Conservation (phyloP, 2,888 invertebrate species). For the Phalera bucephala region DNA sequence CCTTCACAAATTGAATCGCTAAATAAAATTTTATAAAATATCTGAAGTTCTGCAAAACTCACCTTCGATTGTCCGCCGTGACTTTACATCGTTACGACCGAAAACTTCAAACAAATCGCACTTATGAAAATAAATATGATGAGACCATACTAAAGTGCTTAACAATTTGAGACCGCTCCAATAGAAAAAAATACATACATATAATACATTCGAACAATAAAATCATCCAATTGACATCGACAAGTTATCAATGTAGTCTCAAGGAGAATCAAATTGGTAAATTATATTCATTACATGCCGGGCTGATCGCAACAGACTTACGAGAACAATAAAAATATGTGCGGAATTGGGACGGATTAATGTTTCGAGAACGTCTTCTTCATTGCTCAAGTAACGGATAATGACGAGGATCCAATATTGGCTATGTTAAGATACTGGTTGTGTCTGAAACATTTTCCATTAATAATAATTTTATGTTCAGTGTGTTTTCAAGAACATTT, state of each 20-base stretch:
- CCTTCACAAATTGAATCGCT: no score
- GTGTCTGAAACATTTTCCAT: no score
- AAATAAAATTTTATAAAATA: no score
- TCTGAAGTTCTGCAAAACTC: no score
- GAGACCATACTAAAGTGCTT: conserved; percentile 1
- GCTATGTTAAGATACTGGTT: no score
- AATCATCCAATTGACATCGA: no score
- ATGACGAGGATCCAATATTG: no score
- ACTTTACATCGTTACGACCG: not conserved
- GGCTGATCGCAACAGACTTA: conserved; percentile 1
- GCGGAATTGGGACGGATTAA: conserved; percentile 7
- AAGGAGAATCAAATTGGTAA: conserved; percentile 3
- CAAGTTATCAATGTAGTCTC: conserved; percentile 8
- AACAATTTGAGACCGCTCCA: conserved; percentile 14
- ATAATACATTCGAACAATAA: conserved; percentile 10
- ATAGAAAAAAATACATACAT: conserved; percentile 27
- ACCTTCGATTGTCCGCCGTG: no score
- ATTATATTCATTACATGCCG: conserved; percentile 6
- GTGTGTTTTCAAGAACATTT: no score
- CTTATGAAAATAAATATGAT: not conserved
- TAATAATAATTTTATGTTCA: no score
- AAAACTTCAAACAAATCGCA: not conserved
- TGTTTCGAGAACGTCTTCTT: no score
- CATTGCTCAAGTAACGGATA: no score
- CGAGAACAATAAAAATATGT: conserved; percentile 2